A percentile compares a stretch with the other conserved stretches of the same genome.
Conservation (phyloP, 2,888 invertebrate species). For the Hoplodrina ambigua region DNA sequence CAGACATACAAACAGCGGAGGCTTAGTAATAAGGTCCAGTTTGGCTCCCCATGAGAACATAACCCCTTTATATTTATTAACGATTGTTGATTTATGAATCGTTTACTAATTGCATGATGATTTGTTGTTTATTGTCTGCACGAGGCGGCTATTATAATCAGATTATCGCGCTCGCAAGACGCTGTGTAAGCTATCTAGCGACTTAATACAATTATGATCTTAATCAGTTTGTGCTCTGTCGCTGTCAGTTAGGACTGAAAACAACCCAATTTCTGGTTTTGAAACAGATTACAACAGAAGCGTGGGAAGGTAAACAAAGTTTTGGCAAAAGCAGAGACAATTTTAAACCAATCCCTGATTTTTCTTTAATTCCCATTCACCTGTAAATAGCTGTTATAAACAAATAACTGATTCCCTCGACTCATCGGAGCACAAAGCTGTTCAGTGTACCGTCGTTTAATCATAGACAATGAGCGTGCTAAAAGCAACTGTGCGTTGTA, state of each 20-base stretch:
- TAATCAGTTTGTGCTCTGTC: conserved; percentile 48
- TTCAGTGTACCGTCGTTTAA: conserved; percentile 57
- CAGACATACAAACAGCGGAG: too few relatives aligned
- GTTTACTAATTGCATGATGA: not conserved
- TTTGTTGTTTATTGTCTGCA: conserved; percentile 12
- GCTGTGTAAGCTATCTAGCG: conserved; percentile 30
- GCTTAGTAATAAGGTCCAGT: too few relatives aligned
- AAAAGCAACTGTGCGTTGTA: conserved; percentile 55
- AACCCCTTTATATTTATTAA: not conserved
- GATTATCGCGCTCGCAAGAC: conserved; percentile 31
- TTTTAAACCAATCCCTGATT: conserved; percentile 18
- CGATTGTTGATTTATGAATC: conserved; percentile 1
- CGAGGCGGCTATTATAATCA: conserved; percentile 32
- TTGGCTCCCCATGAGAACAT: too few relatives aligned
- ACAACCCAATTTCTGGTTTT: conserved; percentile 13
- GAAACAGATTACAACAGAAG: conserved; percentile 9
- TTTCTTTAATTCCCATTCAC: conserved; percentile 9
- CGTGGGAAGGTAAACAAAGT: conserved; percentile 2
- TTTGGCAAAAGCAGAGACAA: conserved; percentile 1
- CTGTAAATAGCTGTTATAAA: conserved; percentile 30
- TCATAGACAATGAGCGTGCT: conserved; percentile 64
- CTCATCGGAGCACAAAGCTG: conserved; percentile 52
- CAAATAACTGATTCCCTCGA: conserved; percentile 46
- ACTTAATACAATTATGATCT: conserved; percentile 51
- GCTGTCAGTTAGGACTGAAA: conserved; percentile 18